Conservation (phyloP, 2,888 invertebrate species). For the Rhimphoctona megacephalus region DNA sequence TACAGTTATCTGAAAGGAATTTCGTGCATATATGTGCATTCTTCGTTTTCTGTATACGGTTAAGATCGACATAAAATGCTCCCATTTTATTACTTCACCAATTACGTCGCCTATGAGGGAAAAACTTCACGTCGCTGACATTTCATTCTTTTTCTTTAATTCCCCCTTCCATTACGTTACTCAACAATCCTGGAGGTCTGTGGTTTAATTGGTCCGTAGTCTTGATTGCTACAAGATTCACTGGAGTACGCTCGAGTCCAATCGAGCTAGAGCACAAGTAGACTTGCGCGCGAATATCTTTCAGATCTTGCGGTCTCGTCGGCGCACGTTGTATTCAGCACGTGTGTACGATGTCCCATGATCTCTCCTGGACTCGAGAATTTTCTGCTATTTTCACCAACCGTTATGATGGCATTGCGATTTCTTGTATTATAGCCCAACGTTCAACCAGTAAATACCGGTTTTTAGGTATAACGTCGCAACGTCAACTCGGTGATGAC, state of each 20-base stretch:
- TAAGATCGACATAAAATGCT: slow-evolving; percentile 38
- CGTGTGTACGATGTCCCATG: slow-evolving; percentile 37
- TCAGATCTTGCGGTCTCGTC: slow-evolving; percentile 23
- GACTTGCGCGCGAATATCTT: slow-evolving; percentile 37
- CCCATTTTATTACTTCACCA: slow-evolving; percentile 56
- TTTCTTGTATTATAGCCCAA: slow-evolving; percentile 27
- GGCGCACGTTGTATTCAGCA: slow-evolving; percentile 35
- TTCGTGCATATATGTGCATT: slow-evolving; percentile 21
- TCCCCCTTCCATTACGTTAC: slow-evolving; percentile 7
- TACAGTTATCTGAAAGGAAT: slow-evolving; percentile 7
- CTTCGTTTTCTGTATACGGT: slow-evolving; percentile 33
- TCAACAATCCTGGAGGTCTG: slow-evolving; percentile 37
- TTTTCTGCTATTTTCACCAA: slow-evolving; percentile 56
- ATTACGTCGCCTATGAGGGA: slow-evolving; percentile 52
- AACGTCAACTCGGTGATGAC: slow-evolving; percentile 23
- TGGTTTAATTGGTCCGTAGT: slow-evolving; percentile 63
- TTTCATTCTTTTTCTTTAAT: neutral
- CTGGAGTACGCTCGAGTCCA: slow-evolving; percentile 12
- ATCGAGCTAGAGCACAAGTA: slow-evolving; percentile 8
- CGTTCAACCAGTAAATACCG: slow-evolving; percentile 54
- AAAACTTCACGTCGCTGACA: slow-evolving; percentile 38
- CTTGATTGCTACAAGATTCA: slow-evolving; percentile 59
- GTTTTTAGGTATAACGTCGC: slow-evolving; percentile 37
- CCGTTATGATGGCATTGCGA: slow-evolving; percentile 57
- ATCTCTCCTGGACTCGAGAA: slow-evolving; percentile 19